Evolutionary conservation across 2,113 vertebrate species (phyloP).

Genomic region (Pelvicachromis taeniatus): DNA sequence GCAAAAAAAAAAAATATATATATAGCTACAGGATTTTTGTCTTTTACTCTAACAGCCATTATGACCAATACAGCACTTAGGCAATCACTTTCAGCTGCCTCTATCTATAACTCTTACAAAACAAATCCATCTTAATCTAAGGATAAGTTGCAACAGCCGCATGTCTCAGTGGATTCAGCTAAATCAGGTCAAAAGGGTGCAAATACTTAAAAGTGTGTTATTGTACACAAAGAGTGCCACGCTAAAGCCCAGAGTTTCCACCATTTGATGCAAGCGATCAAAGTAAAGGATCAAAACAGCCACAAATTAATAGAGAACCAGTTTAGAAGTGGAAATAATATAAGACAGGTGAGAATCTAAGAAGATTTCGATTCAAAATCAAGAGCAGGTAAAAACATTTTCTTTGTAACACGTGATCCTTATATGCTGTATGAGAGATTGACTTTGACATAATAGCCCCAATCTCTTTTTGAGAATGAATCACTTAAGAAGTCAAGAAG

Average conservation of each 20-base stretch:
- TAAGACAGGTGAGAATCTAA: neutral
- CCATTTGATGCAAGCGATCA: neutral
- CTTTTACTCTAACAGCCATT: neutral
- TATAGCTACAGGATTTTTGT: neutral
- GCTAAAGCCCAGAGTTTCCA: neutral
- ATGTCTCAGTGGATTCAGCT: conserved; percentile 35
- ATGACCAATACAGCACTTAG: neutral
- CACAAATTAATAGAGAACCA: neutral
- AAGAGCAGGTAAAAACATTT: neutral
- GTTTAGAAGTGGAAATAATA: neutral
- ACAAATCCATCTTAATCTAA: conserved; percentile 60
- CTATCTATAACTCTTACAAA: neutral
- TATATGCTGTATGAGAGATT: neutral
- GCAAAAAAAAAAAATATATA: neutral
- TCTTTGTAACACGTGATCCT: neutral
- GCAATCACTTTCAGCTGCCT: conserved; percentile 1
- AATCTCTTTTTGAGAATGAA: conserved; percentile 21
- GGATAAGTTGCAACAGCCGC: conserved; percentile 33
- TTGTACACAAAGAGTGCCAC: neutral
- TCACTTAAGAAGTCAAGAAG: conserved; percentile 3
- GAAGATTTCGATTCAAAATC: neutral
- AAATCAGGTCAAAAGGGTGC: conserved; percentile 48
- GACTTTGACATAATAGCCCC: neutral
- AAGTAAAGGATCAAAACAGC: neutral
- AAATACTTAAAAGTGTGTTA: conserved; percentile 13